phyloP scores from a whole-genome alignment of 2,888 invertebrate genomes.

The Meandrusa payeni region DNA sequence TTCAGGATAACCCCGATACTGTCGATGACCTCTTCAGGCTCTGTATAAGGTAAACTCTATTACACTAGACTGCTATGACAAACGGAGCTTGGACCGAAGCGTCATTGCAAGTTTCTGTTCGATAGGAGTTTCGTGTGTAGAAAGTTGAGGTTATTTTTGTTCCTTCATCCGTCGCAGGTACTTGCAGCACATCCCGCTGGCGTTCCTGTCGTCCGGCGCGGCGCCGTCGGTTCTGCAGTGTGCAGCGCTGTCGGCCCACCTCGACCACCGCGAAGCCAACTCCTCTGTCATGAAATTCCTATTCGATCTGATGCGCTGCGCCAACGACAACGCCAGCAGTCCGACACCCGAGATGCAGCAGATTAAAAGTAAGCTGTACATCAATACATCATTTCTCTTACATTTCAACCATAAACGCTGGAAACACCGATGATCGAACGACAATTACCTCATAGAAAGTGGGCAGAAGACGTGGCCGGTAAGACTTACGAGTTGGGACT shows the following conservation, averaged over 20 bases:
- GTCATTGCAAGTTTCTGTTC: too few species aligned
- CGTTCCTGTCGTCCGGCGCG: slow-evolving; percentile 89
- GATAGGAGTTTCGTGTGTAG: too few species aligned
- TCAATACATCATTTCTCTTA: too few species aligned
- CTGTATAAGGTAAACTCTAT: slow-evolving; percentile 85
- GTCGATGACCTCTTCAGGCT: slow-evolving; percentile 98
- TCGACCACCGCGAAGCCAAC: slow-evolving; percentile 98
- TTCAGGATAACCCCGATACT: slow-evolving; percentile 97
- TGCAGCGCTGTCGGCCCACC: slow-evolving; percentile 90
- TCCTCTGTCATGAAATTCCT: slow-evolving; percentile 98
- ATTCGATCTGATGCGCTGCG: slow-evolving; percentile 87
- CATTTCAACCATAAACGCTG: too few species aligned
- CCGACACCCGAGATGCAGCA: slow-evolving; percentile 38
- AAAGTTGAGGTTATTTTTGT: too few species aligned
- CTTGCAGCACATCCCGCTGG: slow-evolving; percentile 91
- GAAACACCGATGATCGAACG: too few species aligned
- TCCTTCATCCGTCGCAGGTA: too few species aligned
- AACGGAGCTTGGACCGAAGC: too few species aligned
- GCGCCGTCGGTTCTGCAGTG: slow-evolving; percentile 89
- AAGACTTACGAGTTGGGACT: too few species aligned
- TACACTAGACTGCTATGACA: too few species aligned
- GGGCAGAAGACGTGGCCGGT: too few species aligned
- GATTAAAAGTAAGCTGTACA: slow-evolving; percentile 43
- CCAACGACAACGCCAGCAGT: slow-evolving; percentile 53
- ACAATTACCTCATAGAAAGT: too few species aligned